Evolutionary conservation across 2,113 vertebrate genomes (phyloP), one percentile per base, ranked within the genome.

Genomic region (Anseranas semipalmata): DNA sequence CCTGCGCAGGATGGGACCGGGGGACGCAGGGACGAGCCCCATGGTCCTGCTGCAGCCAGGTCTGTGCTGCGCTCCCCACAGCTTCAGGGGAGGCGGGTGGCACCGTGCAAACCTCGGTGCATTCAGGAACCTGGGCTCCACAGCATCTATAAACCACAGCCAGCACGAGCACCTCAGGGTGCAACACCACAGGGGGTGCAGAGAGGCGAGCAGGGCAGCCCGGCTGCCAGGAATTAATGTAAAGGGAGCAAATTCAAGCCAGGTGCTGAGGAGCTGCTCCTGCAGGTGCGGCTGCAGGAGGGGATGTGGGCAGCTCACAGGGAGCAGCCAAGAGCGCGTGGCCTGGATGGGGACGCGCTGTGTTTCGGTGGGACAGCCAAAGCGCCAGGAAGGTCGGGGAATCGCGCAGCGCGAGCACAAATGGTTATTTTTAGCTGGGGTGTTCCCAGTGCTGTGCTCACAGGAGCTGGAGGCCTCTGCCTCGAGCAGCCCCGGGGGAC

Each of bases 181-280:
- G 10, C 21, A 3, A 6, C 0, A 4, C 82, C 39, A 3, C 0
- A 10, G 43, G 35, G 72, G 14, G 16, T 2, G 6, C 20, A 1
- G 65, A 55, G 48, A 8, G 56, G 35, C 3, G 11, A 48, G 6
- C 33, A n/a, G 48, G 41, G 33, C 82, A 67, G 37, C 41, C 21
- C 4, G 17, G 46, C 33, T 37, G 1, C n/a, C 2, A 63, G 53
- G 59, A n/a, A 48, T 59, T 59, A 5, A 0, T 18, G 18, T 3
- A 13, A 7, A 4, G 0, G 20, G 15, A 50, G n/a, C 3, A 50
- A 68, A 65, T 0, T 7, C 35, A 9, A 33, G 33, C 4, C 50
- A 55, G 53, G 14, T 21, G 43, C 27, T 4, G 73, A 22, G 35
- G 39, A 25, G 48, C 32, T 33, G 46, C 46, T 48, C 46, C 46